phyloP scores from a whole-genome alignment of 2,797 vertebrate genomes.

The Naso thynnoides region DNA sequence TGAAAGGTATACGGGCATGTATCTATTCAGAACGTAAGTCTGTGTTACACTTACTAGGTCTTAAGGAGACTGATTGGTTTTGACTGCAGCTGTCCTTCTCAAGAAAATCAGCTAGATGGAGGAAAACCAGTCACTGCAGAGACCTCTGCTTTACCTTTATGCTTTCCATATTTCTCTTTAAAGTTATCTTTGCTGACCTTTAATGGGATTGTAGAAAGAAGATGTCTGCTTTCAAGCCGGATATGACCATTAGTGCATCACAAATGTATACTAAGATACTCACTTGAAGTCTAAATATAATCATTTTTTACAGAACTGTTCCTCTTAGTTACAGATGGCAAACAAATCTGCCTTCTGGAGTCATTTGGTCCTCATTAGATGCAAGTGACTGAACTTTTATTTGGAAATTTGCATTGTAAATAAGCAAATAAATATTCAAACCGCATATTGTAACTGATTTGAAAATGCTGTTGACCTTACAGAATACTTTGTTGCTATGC shows the following conservation, averaged over 20 bases:
- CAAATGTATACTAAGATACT: conserved; percentile 36
- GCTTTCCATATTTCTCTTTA: conserved; percentile 60
- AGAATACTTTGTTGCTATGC: conserved; percentile 10
- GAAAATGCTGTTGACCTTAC: conserved; percentile 4
- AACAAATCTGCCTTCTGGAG: conserved; percentile 7
- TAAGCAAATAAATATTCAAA: background rate
- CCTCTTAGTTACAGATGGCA: conserved; percentile 21
- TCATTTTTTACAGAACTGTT: conserved; percentile 16
- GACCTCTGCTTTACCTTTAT: conserved; percentile 63
- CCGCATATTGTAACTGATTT: background rate
- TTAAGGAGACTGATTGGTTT: conserved; percentile 47
- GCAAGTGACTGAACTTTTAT: background rate
- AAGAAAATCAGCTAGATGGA: conserved; percentile 52
- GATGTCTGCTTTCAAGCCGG: conserved; percentile 59
- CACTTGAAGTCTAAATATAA: conserved; percentile 22
- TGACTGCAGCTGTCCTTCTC: conserved; percentile 48
- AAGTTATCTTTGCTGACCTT: conserved; percentile 50
- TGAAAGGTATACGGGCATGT: conserved; percentile 25
- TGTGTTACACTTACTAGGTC: conserved; percentile 10
- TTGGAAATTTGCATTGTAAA: background rate
- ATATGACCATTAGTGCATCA: conserved; percentile 39
- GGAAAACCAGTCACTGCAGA: conserved; percentile 59
- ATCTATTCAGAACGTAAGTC: conserved; percentile 22
- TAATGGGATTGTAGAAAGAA: conserved; percentile 39
- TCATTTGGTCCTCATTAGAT: conserved; percentile 3